These are phyloP conservation scores for Caenorhabditis sp. DNA, from an alignment of 2,888 invertebrate genomes.

Conservation along the genomic window DNA sequence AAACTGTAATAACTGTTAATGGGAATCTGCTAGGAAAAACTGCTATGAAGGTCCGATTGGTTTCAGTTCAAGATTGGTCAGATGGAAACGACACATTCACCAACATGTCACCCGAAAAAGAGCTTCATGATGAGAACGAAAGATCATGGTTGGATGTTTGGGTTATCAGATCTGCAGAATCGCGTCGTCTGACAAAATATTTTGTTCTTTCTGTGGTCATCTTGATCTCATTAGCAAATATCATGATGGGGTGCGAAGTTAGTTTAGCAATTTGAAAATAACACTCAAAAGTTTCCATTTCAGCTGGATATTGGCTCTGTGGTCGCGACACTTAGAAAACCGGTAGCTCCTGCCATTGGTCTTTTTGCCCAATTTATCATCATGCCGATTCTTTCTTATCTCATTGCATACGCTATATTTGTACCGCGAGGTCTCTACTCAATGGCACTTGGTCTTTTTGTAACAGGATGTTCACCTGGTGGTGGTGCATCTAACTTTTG, in stretches of 20 bases:
- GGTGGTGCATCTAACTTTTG: slow-evolving; percentile 97
- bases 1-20: slow-evolving; percentile 67
- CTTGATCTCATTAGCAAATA: slow-evolving; percentile 80
- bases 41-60: slow-evolving; percentile 65
- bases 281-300: slow-evolving; percentile 19
- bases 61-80: slow-evolving; percentile 40
- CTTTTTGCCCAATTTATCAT: slow-evolving; percentile 85
- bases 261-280: not conserved
- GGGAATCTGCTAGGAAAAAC: slow-evolving; percentile 75
- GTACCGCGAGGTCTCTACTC: slow-evolving; percentile 75
- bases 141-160: slow-evolving; percentile 68
- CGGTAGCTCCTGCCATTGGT: slow-evolving; percentile 85
- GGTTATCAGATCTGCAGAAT: slow-evolving; percentile 67
- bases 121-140: not conserved
- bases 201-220: slow-evolving; percentile 79
- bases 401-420: slow-evolving; percentile 77
- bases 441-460: slow-evolving; percentile 83
- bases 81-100: slow-evolving; percentile 3
- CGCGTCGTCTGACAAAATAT: slow-evolving; percentile 70
- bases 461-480: slow-evolving; percentile 78
- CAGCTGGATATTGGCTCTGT: slow-evolving; percentile 80
- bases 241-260: slow-evolving; percentile 82
- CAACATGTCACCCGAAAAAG: not conserved
- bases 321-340: slow-evolving; percentile 83
- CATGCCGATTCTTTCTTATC: slow-evolving; percentile 85